Evolutionary conservation across 1,140 invertebrate genomes (phyloP).

Genomic region (Sinella curviseta): DNA sequence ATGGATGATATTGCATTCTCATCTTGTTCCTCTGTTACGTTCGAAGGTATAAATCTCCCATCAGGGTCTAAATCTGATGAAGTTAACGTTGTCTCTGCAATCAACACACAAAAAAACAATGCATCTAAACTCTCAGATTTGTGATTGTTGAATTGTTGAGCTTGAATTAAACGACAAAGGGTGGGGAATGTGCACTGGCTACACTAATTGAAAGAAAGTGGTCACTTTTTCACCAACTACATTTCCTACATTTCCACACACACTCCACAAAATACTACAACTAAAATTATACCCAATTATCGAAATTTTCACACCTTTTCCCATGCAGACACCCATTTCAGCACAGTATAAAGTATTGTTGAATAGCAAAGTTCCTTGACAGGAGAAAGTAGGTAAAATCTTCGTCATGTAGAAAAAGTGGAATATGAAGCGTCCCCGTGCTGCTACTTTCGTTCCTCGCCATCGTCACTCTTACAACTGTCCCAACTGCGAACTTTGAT

Average conservation of each 20-base stretch:
- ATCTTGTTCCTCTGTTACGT: not conserved
- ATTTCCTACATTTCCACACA: not conserved
- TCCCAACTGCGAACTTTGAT: not conserved
- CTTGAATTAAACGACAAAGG: too few species aligned
- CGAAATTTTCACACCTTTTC: constrained; percentile 35
- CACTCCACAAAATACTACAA: not conserved
- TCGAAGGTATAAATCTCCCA: constrained; percentile 36
- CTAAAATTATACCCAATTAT: not conserved
- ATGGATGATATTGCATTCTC: not conserved
- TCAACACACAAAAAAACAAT: constrained; percentile 9
- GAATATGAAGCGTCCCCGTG: not conserved
- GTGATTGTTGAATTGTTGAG: not conserved
- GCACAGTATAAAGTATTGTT: not conserved
- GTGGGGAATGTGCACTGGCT: not conserved
- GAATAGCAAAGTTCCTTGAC: constrained; percentile 1
- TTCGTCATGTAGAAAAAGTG: constrained; percentile 6
- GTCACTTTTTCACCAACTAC: not conserved
- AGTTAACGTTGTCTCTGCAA: constrained; percentile 23
- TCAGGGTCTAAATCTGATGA: constrained; percentile 38
- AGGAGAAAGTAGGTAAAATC: constrained; percentile 10
- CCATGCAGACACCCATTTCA: constrained; percentile 41
- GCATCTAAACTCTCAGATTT: too few species aligned
- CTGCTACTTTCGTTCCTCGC: not conserved
- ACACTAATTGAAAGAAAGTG: not conserved
- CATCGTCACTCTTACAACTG: not conserved